These are phyloP conservation scores for Syrphus vitripennis DNA, from an alignment of 2,888 invertebrate genomes.

Conservation along the genomic window DNA sequence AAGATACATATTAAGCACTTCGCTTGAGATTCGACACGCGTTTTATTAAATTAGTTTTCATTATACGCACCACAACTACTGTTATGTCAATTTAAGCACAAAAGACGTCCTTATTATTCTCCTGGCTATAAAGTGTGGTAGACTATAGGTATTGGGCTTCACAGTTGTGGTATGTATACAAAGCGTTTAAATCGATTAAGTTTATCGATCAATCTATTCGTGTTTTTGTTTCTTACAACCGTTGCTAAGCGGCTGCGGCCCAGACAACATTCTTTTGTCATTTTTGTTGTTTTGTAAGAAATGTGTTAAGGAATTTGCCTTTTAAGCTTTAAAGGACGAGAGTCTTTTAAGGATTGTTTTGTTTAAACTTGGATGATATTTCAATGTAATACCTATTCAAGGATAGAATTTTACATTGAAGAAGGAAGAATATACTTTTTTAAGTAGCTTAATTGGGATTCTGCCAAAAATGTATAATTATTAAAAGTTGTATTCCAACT, in stretches of 20 bases:
- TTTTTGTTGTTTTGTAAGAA: background rate
- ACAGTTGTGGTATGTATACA: conserved; percentile 43
- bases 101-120: conserved; percentile 3
- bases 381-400: background rate
- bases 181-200: conserved; percentile 53
- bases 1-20: background rate
- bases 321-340: conserved; percentile 15
- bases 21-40: background rate
- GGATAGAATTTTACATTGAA: background rate
- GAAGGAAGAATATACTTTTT: background rate
- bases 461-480: conserved; percentile 3
- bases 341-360: conserved; percentile 17
- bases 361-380: background rate
- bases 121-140: background rate
- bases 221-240: conserved; percentile 33
- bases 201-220: conserved; percentile 65
- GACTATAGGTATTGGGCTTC: background rate
- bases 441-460: background rate
- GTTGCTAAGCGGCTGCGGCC: conserved; percentile 46
- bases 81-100: background rate
- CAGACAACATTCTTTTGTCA: conserved; percentile 11
- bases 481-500: background rate
- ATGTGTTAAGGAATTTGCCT: conserved; percentile 49
- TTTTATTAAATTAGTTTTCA: background rate
- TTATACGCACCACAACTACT: conserved; percentile 7